phyloP scores from a whole-genome alignment of 2,113 vertebrate genomes.

The Haemorhous mexicanus region DNA sequence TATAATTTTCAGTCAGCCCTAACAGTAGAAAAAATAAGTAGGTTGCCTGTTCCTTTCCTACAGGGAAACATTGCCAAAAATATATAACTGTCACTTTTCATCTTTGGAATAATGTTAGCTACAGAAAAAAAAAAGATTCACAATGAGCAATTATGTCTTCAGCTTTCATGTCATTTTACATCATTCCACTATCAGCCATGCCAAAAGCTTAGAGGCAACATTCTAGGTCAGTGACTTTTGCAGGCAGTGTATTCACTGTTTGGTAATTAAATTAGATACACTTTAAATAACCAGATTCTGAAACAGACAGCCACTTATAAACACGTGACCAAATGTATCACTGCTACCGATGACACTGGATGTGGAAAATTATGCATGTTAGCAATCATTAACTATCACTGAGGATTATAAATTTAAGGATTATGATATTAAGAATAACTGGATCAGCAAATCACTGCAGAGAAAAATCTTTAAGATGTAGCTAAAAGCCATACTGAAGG shows the following conservation, averaged over 20 bases:
- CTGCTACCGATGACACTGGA: not conserved
- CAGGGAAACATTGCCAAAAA: slow-evolving; percentile 57
- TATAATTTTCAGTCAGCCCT: slow-evolving; percentile 43
- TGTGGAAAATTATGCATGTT: slow-evolving; percentile 11
- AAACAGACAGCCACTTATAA: slow-evolving; percentile 24
- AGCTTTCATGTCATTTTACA: slow-evolving; percentile 69
- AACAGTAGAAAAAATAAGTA: slow-evolving; percentile 54
- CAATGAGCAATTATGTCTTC: slow-evolving; percentile 69
- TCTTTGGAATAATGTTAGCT: slow-evolving; percentile 50
- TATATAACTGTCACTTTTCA: slow-evolving; percentile 63
- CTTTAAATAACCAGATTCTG: slow-evolving; percentile 62
- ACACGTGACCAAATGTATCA: not conserved
- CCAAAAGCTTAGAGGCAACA: slow-evolving; percentile 61
- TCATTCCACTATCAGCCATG: slow-evolving; percentile 52
- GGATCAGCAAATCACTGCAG: slow-evolving; percentile 49
- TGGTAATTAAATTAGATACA: slow-evolving; percentile 65
- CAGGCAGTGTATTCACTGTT: slow-evolving; percentile 41
- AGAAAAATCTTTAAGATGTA: slow-evolving; percentile 37
- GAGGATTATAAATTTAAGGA: slow-evolving; percentile 45
- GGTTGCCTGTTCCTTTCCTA: slow-evolving; percentile 55
- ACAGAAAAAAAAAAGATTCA: slow-evolving; percentile 46
- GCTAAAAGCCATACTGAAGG: not conserved
- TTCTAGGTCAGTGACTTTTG: slow-evolving; percentile 70
- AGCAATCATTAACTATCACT: slow-evolving; percentile 28
- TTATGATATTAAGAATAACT: slow-evolving; percentile 49